Conservation (phyloP, 2,113 vertebrate genomes). For the Illadopsis cleaveri region DNA sequence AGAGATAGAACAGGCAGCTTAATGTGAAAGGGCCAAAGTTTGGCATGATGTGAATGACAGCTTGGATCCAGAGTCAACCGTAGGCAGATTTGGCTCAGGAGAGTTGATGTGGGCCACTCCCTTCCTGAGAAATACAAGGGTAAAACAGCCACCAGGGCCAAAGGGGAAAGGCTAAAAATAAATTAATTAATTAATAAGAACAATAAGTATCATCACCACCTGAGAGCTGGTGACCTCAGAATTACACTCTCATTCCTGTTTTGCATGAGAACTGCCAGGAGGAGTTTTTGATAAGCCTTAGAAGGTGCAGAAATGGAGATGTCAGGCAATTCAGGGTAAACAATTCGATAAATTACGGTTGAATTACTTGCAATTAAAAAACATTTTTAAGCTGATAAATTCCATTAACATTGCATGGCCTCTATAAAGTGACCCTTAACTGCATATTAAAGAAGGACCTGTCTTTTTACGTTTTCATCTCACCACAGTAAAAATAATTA, state of each 20-base stretch:
- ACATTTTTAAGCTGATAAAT: constrained; percentile 53
- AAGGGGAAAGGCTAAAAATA: not conserved
- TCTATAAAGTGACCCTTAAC: constrained; percentile 33
- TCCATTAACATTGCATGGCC: constrained; percentile 40
- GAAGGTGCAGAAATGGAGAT: not conserved
- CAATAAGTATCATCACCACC: not conserved
- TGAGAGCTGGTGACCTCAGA: not conserved
- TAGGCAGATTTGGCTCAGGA: not conserved
- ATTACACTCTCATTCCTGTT: not conserved
- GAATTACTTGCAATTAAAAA: constrained; percentile 59
- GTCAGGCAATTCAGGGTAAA: not conserved
- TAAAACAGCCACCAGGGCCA: not conserved
- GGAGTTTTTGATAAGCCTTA: not conserved
- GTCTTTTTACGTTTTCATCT: not conserved
- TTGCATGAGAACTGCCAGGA: not conserved
- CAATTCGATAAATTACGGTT: constrained; percentile 15
- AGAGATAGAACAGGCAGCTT: not conserved
- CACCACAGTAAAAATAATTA: constrained; percentile 24
- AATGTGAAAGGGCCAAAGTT: not conserved
- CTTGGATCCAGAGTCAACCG: not conserved
- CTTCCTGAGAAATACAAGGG: not conserved
- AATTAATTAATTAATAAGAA: not conserved
- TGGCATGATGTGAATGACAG: not conserved
- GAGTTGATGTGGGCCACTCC: not conserved
- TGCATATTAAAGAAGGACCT: constrained; percentile 21